Evolutionary conservation across 1,140 invertebrate genomes (phyloP).

Genomic region (Trichomalopsis sarcophagae): DNA sequence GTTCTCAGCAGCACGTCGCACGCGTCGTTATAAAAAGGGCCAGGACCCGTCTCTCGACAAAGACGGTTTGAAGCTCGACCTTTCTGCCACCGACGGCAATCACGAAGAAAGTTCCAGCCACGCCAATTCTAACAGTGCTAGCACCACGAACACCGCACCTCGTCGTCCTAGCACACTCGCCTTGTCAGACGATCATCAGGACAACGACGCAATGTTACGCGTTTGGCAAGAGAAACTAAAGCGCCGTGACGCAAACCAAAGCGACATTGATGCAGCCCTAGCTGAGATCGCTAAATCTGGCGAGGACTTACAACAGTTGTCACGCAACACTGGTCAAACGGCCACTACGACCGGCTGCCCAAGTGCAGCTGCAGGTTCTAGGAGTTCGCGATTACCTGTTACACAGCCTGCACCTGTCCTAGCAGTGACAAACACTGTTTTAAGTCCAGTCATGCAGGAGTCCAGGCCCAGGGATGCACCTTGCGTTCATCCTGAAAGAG

Average conservation of each 20-base stretch:
- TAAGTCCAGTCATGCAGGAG: constrained; percentile 74
- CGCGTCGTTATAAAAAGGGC: constrained; percentile 86
- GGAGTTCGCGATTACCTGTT: constrained; percentile 63
- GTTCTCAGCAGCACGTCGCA: constrained; percentile 87
- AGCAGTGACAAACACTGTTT: constrained; percentile 71
- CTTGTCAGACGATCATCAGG: constrained; percentile 55
- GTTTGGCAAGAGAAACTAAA: constrained; percentile 72
- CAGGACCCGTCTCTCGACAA: constrained; percentile 77
- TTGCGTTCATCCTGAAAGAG: constrained; percentile 65
- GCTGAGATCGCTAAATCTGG: constrained; percentile 71
- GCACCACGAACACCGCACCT: background rate
- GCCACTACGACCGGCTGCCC: background rate
- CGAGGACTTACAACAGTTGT: constrained; percentile 71
- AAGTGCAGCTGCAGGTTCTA: constrained; percentile 52
- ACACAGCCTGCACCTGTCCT: constrained; percentile 70
- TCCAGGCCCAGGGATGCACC: constrained; percentile 67
- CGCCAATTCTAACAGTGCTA: too few species aligned
- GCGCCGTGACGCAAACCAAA: constrained; percentile 56
- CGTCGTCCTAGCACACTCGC: constrained; percentile 66
- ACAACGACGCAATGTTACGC: constrained; percentile 63
- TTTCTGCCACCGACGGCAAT: background rate
- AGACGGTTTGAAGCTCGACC: constrained; percentile 52
- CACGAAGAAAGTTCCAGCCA: background rate
- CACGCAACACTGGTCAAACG: constrained; percentile 48
- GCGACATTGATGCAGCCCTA: constrained; percentile 67